Base-by-base conservation (phyloP, 2,113 vertebrate genomes). In the Lepus europaeus region DNA sequence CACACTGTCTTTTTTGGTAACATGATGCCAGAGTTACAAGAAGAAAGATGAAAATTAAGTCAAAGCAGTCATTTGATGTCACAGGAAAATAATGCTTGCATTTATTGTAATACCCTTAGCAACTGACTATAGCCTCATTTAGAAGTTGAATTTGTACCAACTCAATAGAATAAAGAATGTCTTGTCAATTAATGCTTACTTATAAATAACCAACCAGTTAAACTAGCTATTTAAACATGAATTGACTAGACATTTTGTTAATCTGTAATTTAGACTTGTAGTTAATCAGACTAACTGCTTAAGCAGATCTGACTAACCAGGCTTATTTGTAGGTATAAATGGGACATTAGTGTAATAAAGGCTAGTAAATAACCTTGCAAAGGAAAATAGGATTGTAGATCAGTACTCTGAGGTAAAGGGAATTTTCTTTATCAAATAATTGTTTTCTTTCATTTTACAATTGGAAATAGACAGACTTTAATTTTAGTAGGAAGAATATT, bases 241-340 rank as follows among this genome's bases (percentile, higher is more conserved):
- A 79, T 85, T 87, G 70, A 61, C 29, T 29, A 80, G 13, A 29
- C 14, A 74, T 13, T 88, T 81, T 77, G 0, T 59, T 64, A 94
- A 56, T 13, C 64, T 96, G n/a, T 79, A 83, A 72, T 53, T 70
- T 64, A 81, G 61, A 61, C 27, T 74, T 51, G 6, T 33, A 89
- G 78, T 78, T 93, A 85, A 33, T 86, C 72, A 90, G 78, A 66
- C 10, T 78, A 89, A 63, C 69, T 81, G 27, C 9, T 64, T 79
- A 94, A 59, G 73, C 45, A 84, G 10, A 90, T 86, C 81, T 90
- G 88, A 89, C 27, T 69, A 77, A 93, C 87, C 39, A 86, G 79
- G 83, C 59, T 33, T 68, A n/a, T 93, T 77, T 90, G 64, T 68
- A 72, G 25, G 33, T 84, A 72, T 31, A 22, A 64, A 45, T n/a